phyloP scores from a whole-genome alignment of 2,888 invertebrate species.

The Andrena bucephala region DNA sequence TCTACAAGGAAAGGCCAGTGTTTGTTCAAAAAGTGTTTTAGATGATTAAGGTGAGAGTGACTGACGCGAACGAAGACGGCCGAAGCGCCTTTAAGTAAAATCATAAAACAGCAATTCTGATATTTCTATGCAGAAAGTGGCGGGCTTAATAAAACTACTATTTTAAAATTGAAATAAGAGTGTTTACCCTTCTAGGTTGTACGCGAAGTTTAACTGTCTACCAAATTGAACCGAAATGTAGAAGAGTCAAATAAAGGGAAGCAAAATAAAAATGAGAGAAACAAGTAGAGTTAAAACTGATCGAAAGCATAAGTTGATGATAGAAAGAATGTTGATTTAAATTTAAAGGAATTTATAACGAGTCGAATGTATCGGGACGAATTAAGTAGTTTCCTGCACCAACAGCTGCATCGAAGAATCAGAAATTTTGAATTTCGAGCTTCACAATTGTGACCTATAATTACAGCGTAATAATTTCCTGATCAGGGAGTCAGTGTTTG shows the following conservation, averaged over 20 bases:
- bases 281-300: background rate
- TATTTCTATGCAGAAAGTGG: background rate
- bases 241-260: background rate
- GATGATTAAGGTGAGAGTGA: slow-evolving; percentile 48
- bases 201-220: too few relatives aligned
- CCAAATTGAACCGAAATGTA: background rate
- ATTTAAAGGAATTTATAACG: too few relatives aligned
- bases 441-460: background rate
- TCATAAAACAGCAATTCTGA: background rate
- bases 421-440: background rate
- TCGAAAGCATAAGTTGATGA: too few relatives aligned
- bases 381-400: background rate
- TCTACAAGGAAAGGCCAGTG: slow-evolving; percentile 69
- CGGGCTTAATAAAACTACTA: background rate
- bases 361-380: too few relatives aligned
- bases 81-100: background rate
- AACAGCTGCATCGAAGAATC: slow-evolving; percentile 10
- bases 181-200: too few relatives aligned
- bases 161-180: too few relatives aligned
- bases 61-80: slow-evolving; percentile 57
- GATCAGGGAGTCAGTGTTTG: background rate
- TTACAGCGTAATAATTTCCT: too few relatives aligned
- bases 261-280: too few relatives aligned
- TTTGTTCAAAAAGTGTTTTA: slow-evolving; percentile 54
- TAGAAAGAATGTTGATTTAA: too few relatives aligned